Base-by-base conservation (phyloP, 1,140 invertebrate genomes). In the Diorhabda carinulata region DNA sequence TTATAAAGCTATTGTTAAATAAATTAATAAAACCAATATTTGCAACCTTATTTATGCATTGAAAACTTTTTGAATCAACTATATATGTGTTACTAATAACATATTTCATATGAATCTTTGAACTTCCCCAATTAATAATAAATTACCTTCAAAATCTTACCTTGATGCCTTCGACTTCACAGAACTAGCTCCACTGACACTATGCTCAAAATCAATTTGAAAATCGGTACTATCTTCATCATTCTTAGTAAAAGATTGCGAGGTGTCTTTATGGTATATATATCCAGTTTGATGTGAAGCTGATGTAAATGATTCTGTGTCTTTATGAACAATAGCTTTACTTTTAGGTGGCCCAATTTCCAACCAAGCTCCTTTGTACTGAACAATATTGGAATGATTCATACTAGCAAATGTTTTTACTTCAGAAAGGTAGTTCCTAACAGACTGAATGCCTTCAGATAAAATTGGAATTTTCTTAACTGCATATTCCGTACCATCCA, bases 321-420 rank as follows among this genome's bases (percentile, higher is more conserved):
- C 58, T 25, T 64, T 61, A 7, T 44, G 59, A 57, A 61, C 66
- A 44, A 74, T 73, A 25, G 68, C 58, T 57, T 72, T 72, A 43
- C 41, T 60, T n/a, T 65, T 41, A 45, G 70, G 67, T 59, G 69
- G 68, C 58, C 75, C 75, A 42, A 81, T 84, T 81, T 94, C 92
- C 25, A 93, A 79, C 92, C 92, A 95, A 5, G 92, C 91, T 44
- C 88, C 88, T 83, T 94, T 93, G 76, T 94, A 95, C 4, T 90
- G 86, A 3, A 95, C 91, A 74, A 95, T 91, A 81, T 94, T 92
- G 2, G 87, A 85, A 83, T 94, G 92, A 77, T 91, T 88, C 43
- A 94, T 81, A 76, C 86, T 88, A 0, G 92, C 91, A 68, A 94
- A 85, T 45, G 90, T 90, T 82, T 91, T 90, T 1, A 93, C 92